Base-by-base conservation (phyloP, 2,888 invertebrate species). In the Cremastobaeus sp. region DNA sequence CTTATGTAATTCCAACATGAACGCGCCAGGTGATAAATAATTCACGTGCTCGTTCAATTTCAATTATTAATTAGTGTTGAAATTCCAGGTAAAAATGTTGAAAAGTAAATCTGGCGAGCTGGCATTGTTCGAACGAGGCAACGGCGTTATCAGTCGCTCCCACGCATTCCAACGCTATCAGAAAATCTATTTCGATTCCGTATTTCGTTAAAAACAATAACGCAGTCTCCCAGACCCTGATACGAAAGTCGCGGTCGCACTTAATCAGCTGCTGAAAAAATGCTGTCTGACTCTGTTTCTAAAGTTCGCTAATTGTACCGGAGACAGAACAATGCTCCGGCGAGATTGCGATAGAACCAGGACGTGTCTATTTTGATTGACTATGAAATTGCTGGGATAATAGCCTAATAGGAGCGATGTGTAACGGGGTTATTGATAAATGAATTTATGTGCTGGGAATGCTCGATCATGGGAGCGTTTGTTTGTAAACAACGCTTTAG, bases 281-380 rank as follows among this genome's bases (percentile, higher is more conserved):
- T 30, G 2, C 39, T 20, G 47, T 41, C 39, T 12, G 25, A 54
- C 28, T 14, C 20, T 14, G 48, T 48, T 54, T 62, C 6, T 18
- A 64, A 45, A 71, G 43, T 37, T 54, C 32, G 57, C 48, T 71
- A 71, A 71, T 64, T 57, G 64, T 59, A 14, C n/a, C 50, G 18
- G 12, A 30, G 64, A 64, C 64, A 71, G 64, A 71, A 71, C 71
- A 71, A 71, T 57, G 25, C 50, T 9, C 0, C 6, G 9, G 20
- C 45, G 21, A 55, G 62, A 71, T 71, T 71, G 52, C 57, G 32
- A 32, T 71, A 52, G 43, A 59, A 59, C 17, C 52, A 41, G 50
- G 45, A 50, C 43, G 57, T 48, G 59, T 64, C 65, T 59, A 71
- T 59, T 71, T 65, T 71, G 71, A 71, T 71, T 71, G 71, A 71